Base-by-base conservation (phyloP, 2,113 vertebrate genomes). In the Menura novaehollandiae region DNA sequence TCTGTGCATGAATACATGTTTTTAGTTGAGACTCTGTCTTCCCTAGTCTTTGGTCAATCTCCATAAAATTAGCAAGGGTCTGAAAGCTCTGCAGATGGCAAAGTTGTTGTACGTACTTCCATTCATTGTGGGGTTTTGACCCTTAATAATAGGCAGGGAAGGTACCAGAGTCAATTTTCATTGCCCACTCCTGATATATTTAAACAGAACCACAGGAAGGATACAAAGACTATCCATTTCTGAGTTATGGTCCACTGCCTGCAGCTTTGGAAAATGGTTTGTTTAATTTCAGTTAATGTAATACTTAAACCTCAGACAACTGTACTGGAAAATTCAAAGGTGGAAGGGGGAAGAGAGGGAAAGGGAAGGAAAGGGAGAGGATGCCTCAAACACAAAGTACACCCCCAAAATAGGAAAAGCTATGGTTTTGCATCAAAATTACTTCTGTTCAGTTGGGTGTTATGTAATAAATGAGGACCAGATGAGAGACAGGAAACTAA, bases 81-180 rank as follows among this genome's bases (percentile, higher is more conserved):
- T 96, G 97, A 95, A 96, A 97, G 86, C 56, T 73, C 41, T 92
- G 75, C 88, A 97, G 85, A 95, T 95, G 83, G 78, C 58, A 93
- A 94, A 94, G 67, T 27, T 89, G 19, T 73, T 60, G 12, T 93
- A 37, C 91, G 64, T 85, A 44, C 68, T 96, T 95, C 88, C 53
- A 82, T 96, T 97, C 16, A 2, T 72, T 93, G 93, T 24, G 53
- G 71, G 55, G 81, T 96, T 96, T 92, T 24, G 13, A 77, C 74
- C 68, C 89, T 96, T 94, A 93, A 84, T 91, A 96, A 94, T 23
- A 77, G 59, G 17, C 27, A 28, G 69, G 62, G 73, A 95, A 92
- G 30, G 20, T 90, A 85, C 81, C 46, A 79, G 24, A 88, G 47
- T 37, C 28, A 86, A 69, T 95, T 97, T 95, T 91, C 88, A 63